phyloP scores from a whole-genome alignment of 2,797 vertebrate species.

The Melanotaenia nigrans region DNA sequence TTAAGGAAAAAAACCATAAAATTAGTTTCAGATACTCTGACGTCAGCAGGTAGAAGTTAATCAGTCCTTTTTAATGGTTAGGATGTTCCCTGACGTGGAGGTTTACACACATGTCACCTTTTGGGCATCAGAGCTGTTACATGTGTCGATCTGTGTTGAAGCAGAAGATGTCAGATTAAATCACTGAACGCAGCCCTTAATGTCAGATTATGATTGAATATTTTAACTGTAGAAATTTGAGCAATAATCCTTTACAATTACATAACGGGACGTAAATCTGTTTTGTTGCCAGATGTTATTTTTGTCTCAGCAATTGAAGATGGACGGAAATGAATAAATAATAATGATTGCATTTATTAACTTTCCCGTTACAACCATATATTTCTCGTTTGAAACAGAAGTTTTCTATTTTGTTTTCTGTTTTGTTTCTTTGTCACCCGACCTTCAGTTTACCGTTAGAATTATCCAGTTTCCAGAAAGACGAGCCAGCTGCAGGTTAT shows the following conservation, averaged over 20 bases:
- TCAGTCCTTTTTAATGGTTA: background rate
- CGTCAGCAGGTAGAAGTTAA: background rate
- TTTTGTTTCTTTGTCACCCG: background rate
- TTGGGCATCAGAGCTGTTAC: too few relatives aligned
- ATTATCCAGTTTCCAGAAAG: background rate
- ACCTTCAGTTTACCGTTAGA: too few relatives aligned
- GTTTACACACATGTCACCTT: too few relatives aligned
- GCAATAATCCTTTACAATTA: too few relatives aligned
- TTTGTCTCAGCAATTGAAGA: background rate
- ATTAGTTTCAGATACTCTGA: background rate
- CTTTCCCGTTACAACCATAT: background rate
- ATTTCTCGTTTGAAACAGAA: background rate
- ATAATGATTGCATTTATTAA: background rate
- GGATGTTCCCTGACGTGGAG: background rate
- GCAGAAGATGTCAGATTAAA: too few relatives aligned
- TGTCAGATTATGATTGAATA: too few relatives aligned
- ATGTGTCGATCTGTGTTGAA: too few relatives aligned
- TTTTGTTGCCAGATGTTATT: background rate
- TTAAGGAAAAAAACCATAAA: background rate
- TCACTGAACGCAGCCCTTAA: too few relatives aligned
- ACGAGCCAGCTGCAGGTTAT: conserved; percentile 6
- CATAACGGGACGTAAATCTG: too few relatives aligned
- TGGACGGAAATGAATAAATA: conserved; percentile 1
- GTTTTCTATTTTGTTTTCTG: background rate
- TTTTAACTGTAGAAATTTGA: too few relatives aligned